These are phyloP conservation scores for Crotalus horridus DNA, from an alignment of 2,113 vertebrate genomes.

Conservation along the genomic window DNA sequence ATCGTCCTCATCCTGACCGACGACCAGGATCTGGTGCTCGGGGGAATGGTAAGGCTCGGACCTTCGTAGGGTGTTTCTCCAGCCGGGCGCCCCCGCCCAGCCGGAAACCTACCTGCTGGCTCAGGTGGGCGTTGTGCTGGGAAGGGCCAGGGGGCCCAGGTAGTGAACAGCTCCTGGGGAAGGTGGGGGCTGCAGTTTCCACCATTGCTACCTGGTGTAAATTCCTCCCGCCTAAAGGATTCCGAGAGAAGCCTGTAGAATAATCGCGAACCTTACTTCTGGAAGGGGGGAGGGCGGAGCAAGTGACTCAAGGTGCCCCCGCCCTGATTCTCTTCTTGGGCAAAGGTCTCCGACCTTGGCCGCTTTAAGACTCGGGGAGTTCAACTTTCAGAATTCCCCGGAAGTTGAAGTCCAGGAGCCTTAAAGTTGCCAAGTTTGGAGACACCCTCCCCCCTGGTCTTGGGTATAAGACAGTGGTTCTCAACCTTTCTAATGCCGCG, in stretches of 20 bases:
- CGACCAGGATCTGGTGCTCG: slow-evolving; percentile 75
- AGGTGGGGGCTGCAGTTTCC: neutral
- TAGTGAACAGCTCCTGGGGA: neutral
- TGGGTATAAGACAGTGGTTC: neutral
- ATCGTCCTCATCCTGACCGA: slow-evolving; percentile 75
- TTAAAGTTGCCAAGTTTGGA: neutral
- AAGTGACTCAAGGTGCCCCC: neutral
- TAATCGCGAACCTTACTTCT: neutral
- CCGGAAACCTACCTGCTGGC: neutral
- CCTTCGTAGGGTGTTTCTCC: neutral
- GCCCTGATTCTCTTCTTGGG: neutral
- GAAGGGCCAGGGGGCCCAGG: neutral
- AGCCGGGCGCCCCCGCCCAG: neutral
- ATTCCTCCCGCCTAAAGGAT: neutral
- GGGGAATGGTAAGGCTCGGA: slow-evolving; percentile 73
- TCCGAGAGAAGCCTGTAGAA: neutral
- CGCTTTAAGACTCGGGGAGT: neutral
- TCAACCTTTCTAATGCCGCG: no score
- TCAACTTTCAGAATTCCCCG: neutral
- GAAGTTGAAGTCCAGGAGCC: neutral
- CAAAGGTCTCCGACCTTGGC: neutral
- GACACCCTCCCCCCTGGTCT: neutral
- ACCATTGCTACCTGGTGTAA: neutral
- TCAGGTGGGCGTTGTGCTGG: neutral
- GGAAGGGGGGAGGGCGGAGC: neutral